These are phyloP conservation scores for Diabrotica virgifera DNA, from an alignment of 1,140 invertebrate species.

Conservation along the genomic window DNA sequence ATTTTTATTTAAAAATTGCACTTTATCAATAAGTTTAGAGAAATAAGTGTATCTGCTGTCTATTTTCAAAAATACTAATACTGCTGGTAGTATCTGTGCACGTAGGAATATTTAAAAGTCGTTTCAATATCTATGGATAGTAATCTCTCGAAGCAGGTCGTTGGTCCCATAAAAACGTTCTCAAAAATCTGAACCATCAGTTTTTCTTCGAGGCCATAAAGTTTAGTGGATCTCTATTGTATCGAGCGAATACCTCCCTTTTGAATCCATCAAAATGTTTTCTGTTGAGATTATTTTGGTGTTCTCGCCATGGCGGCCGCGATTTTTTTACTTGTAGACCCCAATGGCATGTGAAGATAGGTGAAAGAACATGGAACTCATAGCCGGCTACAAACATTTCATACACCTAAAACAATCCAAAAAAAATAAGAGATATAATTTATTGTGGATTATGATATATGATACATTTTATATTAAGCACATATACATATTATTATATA, in stretches of 20 bases:
- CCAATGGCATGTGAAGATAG: constrained; percentile 88
- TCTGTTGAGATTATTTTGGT: constrained; percentile 79
- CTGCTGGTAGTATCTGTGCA: no score
- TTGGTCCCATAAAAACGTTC: constrained; percentile 3
- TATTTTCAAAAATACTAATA: neutral
- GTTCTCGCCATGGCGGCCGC: constrained; percentile 77
- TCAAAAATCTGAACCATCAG: neutral
- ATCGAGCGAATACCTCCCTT: constrained; percentile 75
- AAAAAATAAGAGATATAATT: no score
- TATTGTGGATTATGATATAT: no score
- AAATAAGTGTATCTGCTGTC: neutral
- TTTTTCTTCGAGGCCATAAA: constrained; percentile 26
- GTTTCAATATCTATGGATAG: no score
- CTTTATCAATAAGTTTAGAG: neutral
- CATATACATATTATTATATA: no score
- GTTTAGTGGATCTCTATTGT: constrained; percentile 62
- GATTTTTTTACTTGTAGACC: constrained; percentile 75
- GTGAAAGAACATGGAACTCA: constrained; percentile 84
- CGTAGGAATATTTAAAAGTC: no score
- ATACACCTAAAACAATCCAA: constrained; percentile 69
- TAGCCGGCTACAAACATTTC: constrained; percentile 91
- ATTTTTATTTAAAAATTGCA: neutral
- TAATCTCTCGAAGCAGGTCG: no score
- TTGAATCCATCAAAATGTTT: constrained; percentile 82
- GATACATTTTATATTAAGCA: no score